phyloP scores from a whole-genome alignment of 1,140 invertebrate species.

The Euborellia annulipes region DNA sequence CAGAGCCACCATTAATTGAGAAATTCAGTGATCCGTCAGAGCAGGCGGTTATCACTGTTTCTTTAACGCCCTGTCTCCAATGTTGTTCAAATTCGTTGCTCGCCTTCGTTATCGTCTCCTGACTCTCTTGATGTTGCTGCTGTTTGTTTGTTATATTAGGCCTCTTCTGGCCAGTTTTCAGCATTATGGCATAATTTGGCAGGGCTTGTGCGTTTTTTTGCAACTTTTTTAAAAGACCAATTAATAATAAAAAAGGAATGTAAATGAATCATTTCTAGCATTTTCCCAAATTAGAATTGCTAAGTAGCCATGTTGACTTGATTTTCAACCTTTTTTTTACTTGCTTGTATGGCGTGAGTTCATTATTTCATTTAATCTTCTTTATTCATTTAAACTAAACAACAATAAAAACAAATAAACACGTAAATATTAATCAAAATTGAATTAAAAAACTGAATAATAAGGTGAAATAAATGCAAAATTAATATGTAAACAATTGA shows the following conservation, averaged over 20 bases:
- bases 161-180: conserved; percentile 22
- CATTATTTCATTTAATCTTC: too few species aligned
- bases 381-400: too few species aligned
- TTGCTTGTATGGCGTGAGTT: too few species aligned
- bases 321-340: conserved; percentile 8
- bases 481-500: too few species aligned
- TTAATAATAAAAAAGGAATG: neutral
- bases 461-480: too few species aligned
- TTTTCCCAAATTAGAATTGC: neutral
- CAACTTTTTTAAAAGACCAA: neutral
- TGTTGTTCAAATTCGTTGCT: too few species aligned
- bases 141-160: conserved; percentile 17
- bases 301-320: conserved; percentile 12
- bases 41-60: conserved; percentile 14
- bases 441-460: too few species aligned
- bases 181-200: conserved; percentile 22
- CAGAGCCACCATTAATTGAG: conserved; percentile 33
- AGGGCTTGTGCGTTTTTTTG: conserved; percentile 6
- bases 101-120: too few species aligned
- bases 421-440: too few species aligned
- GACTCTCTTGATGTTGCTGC: too few species aligned
- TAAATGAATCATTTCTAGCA: neutral
- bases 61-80: conserved; percentile 17
- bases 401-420: too few species aligned
- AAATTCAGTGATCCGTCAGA: conserved; percentile 18